Percentiles rank a stretch among this genome's conserved stretches.
Conservation (phyloP, 2,797 vertebrate genomes). For the Darevskia nairensis region DNA sequence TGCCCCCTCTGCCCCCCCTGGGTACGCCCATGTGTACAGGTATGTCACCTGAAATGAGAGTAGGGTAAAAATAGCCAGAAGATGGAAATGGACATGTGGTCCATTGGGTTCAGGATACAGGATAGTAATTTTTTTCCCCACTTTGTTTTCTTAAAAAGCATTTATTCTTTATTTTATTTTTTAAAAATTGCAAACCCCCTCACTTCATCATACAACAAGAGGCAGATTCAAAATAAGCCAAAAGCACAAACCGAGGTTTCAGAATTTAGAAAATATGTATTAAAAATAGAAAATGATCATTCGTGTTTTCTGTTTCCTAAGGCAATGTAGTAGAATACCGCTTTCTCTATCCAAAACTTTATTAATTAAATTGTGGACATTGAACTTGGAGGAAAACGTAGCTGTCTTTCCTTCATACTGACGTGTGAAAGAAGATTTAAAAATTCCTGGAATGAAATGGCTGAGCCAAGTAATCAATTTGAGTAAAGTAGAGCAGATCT, state of each 20-base stretch:
- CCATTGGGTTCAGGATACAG: background rate
- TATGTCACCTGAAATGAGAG: too few relatives aligned
- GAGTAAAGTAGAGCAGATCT: background rate
- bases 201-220: background rate
- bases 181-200: background rate
- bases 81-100: background rate
- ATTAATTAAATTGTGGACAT: background rate
- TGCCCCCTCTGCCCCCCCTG: too few relatives aligned
- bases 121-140: background rate
- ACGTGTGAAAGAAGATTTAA: conserved; percentile 8
- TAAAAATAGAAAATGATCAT: background rate
- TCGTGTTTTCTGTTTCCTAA: background rate
- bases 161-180: too few relatives aligned
- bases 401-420: background rate
- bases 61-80: too few relatives aligned
- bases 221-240: too few relatives aligned
- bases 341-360: background rate
- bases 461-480: conserved; percentile 8
- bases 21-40: too few relatives aligned
- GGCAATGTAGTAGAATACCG: background rate
- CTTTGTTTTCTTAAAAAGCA: too few relatives aligned
- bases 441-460: conserved; percentile 5
- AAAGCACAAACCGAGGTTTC: background rate
- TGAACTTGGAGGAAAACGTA: background rate
- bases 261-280: background rate